Base-by-base conservation (phyloP, 2,113 vertebrate genomes). In the Alligator sinensis region DNA sequence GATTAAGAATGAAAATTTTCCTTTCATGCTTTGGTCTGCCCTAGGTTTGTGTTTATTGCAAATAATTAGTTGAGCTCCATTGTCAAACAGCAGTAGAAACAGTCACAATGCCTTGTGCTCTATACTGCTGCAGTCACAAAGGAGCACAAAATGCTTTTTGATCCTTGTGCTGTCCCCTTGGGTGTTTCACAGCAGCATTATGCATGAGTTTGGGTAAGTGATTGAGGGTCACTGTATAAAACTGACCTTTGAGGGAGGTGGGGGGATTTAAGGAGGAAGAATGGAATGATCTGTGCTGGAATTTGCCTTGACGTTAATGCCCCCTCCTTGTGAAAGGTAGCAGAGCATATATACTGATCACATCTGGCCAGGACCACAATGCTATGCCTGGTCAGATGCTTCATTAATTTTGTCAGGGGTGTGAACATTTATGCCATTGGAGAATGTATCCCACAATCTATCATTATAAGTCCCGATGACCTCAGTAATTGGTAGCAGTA, bases 1-100 rank as follows among this genome's bases (percentile, higher is more conserved):
- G 54, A 11, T 17, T 16, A 61, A 18, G 59, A 12, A 0, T 47
- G 2, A 1, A 13, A 25, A 0, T 1, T 34, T 28, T 63, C 62
- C 5, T 5, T 72, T 55, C 60, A 78, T 47, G 2, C 72, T 21
- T 84, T 2, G 30, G 1, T 24, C 13, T 63, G 9, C 27, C 47
- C 38, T 0, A 3, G 6, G 15, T 80, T 57, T 34, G 1, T 18
- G 14, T 4, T 4, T 94, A 63, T 76, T n/a, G 15, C 34, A 47
- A 47, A 47, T 47, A 47, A 47, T 47, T n/a, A 18, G 66, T 22
- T 58, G 58, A 57, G 1, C 19, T 62, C 47, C 11, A 0, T 8
- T 24, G 47, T 55, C 30, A 58, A 61, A 21, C 9, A 9, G 1
- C 28, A 9, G 22, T 0, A 74, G n/a, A 60, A 86, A 77, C 8